phyloP scores from a whole-genome alignment of 2,113 vertebrate genomes.

The Pyrgilauda ruficollis region DNA sequence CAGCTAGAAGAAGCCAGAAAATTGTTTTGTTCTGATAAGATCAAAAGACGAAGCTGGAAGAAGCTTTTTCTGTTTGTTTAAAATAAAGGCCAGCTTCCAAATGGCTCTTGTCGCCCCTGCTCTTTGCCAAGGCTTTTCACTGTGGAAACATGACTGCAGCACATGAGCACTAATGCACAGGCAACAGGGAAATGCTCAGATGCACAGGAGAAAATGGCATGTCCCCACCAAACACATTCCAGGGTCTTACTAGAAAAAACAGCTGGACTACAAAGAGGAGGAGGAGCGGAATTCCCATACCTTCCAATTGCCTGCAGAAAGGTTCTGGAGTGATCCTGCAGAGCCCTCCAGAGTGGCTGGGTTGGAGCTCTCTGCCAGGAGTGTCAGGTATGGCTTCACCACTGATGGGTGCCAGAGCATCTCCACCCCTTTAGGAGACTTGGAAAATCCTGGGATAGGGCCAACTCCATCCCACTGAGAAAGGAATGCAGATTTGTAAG shows the following conservation, averaged over 20 bases:
- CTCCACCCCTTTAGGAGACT: conserved; percentile 93
- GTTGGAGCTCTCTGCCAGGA: conserved; percentile 96
- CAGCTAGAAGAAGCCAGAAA: background rate
- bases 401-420: conserved; percentile 97
- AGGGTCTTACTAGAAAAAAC: background rate
- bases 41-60: background rate
- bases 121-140: background rate
- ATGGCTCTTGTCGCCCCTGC: background rate
- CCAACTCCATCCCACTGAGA: conserved; percentile 96
- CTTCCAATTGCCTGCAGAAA: conserved; percentile 98
- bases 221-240: background rate
- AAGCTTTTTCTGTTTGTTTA: background rate
- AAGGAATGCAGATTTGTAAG: background rate
- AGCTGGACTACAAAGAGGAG: background rate
- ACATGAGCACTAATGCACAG: background rate
- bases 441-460: conserved; percentile 93
- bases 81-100: background rate
- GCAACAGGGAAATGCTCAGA: background rate
- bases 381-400: conserved; percentile 94
- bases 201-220: fast-evolving
- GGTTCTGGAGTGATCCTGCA: conserved; percentile 94
- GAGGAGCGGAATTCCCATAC: conserved; percentile 18
- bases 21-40: background rate
- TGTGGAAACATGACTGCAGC: background rate
- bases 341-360: conserved; percentile 96